These are phyloP conservation scores for Perca schrenkii DNA, from an alignment of 2,113 vertebrate species.

Conservation along the genomic window DNA sequence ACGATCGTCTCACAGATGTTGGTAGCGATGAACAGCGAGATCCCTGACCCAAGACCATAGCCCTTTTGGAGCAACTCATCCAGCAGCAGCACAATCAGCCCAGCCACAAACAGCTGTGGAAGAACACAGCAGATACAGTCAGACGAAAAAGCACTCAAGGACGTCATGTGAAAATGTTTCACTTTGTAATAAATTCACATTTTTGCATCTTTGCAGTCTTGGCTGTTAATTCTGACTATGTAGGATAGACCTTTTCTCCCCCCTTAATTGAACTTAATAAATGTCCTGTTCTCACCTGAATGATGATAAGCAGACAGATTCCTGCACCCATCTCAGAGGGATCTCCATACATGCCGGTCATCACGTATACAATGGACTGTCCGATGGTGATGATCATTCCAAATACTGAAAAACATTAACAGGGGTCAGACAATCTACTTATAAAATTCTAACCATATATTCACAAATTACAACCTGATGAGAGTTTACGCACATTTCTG, in stretches of 20 bases:
- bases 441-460: background rate
- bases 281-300: constrained; percentile 87
- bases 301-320: constrained; percentile 98
- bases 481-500: constrained; percentile 89
- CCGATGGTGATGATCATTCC: constrained; percentile 99
- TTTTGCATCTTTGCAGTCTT: background rate
- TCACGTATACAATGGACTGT: constrained; percentile 98
- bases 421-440: background rate
- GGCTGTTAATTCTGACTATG: background rate
- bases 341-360: constrained; percentile 99
- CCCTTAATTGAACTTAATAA: background rate
- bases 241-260: background rate
- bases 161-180: constrained; percentile 1
- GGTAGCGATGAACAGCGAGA: constrained; percentile 99
- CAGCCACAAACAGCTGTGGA: constrained; percentile 94
- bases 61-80: constrained; percentile 98
- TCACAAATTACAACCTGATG: background rate
- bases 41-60: constrained; percentile 97
- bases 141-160: background rate
- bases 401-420: constrained; percentile 86
- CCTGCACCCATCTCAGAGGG: constrained; percentile 99
- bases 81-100: constrained; percentile 95
- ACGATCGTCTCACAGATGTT: constrained; percentile 99
- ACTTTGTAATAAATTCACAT: background rate
- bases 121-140: constrained; percentile 31